Evolutionary conservation across 2,113 vertebrate species (phyloP).

Genomic region (Heptranchias perlo): DNA sequence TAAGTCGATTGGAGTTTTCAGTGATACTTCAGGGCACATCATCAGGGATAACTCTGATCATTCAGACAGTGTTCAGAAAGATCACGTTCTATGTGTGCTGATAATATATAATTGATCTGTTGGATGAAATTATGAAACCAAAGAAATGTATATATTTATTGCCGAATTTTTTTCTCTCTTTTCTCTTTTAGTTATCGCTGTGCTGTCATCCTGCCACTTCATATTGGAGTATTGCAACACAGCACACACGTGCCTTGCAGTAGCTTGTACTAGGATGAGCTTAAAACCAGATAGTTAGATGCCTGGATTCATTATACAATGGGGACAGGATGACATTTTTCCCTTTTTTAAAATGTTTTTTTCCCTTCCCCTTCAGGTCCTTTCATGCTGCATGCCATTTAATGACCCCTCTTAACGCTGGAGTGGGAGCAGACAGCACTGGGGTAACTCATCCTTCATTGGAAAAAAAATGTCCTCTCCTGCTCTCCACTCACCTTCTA

Average conservation of each 20-base stretch:
- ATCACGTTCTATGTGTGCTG: neutral
- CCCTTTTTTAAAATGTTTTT: neutral
- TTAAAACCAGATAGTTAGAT: neutral
- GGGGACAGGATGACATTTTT: neutral
- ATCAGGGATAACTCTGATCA: neutral
- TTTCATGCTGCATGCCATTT: neutral
- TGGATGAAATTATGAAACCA: neutral
- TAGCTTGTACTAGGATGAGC: neutral
- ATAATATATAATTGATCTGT: neutral
- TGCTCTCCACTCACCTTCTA: neutral
- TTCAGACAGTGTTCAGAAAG: neutral
- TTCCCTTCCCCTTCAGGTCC: neutral
- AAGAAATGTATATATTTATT: neutral
- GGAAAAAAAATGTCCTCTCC: neutral
- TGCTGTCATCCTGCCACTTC: neutral
- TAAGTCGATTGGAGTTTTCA: neutral
- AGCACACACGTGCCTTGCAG: neutral
- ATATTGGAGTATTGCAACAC: neutral
- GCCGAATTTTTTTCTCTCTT: neutral
- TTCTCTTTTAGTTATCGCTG: neutral
- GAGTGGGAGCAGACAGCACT: neutral
- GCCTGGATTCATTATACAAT: neutral
- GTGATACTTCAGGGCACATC: neutral
- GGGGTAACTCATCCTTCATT: neutral
- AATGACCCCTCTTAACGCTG: neutral